Conservation (phyloP, 23 tunicate genomes). For the Trididemnum clinides region DNA sequence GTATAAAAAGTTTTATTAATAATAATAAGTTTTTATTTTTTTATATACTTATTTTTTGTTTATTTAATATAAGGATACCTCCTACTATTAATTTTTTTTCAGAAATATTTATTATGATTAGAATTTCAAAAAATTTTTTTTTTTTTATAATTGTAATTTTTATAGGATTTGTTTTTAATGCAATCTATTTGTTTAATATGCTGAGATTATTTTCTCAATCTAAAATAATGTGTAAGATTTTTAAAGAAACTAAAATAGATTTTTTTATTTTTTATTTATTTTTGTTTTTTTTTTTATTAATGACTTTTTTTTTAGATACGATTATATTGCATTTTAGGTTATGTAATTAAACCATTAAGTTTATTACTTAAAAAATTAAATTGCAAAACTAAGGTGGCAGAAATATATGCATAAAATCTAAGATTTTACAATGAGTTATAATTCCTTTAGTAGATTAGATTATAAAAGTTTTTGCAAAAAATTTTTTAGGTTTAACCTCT, state of each 20-base stretch:
- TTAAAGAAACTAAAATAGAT: background rate
- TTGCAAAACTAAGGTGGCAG: background rate
- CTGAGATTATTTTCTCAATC: background rate
- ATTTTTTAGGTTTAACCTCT: no score
- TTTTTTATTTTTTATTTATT: background rate
- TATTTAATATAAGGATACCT: background rate
- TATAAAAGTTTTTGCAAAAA: no score
- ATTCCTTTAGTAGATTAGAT: background rate
- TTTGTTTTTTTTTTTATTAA: background rate
- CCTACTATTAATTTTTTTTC: constrained; percentile 14
- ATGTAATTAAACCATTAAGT: no score
- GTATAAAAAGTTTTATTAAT: background rate
- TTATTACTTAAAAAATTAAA: no score
- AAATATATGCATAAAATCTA: background rate
- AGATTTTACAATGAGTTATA: background rate
- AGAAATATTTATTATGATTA: background rate
- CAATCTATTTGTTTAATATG: background rate
- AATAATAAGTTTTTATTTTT: background rate
- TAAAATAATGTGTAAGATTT: background rate
- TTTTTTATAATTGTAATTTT: background rate
- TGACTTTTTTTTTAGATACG: background rate
- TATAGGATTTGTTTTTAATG: background rate
- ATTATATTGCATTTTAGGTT: no score
- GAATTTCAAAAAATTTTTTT: background rate
- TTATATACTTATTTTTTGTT: background rate